These are phyloP conservation scores for Aporophyla nigra DNA, from an alignment of 2,888 invertebrate genomes.

Conservation along the genomic window DNA sequence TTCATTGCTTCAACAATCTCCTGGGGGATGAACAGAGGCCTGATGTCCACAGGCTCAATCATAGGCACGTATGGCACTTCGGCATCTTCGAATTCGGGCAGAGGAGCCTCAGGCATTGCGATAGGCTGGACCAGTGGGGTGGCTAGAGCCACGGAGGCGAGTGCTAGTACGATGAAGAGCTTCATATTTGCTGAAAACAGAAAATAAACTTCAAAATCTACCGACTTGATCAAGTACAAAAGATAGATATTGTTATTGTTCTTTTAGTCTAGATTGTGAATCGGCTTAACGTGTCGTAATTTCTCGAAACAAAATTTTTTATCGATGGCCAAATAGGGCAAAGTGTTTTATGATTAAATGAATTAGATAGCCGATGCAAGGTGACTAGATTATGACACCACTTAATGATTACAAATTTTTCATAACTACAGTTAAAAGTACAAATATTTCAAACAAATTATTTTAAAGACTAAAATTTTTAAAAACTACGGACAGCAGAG, in stretches of 20 bases:
- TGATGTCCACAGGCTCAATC: slow-evolving; percentile 54
- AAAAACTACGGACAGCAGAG: neutral
- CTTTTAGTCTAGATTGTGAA: slow-evolving; percentile 16
- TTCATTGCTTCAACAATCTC: slow-evolving; percentile 59
- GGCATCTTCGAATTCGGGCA: slow-evolving; percentile 50
- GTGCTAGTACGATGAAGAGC: slow-evolving; percentile 76
- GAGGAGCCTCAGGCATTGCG: slow-evolving; percentile 53
- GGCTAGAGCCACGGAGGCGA: slow-evolving; percentile 77
- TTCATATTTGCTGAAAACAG: slow-evolving; percentile 81
- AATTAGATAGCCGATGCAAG: slow-evolving; percentile 8
- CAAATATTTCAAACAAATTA: neutral
- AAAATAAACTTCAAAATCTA: slow-evolving; percentile 12
- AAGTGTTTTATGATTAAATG: slow-evolving; percentile 26
- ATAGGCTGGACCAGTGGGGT: slow-evolving; percentile 61
- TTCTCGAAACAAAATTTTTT: slow-evolving; percentile 31
- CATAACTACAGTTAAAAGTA: neutral
- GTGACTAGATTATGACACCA: slow-evolving; percentile 4
- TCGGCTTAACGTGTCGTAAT: slow-evolving; percentile 18
- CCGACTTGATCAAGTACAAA: neutral
- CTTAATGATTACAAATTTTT: neutral
- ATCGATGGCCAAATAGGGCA: slow-evolving; percentile 43
- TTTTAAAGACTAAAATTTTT: neutral
- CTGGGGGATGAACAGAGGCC: slow-evolving; percentile 60
- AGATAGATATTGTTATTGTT: neutral
- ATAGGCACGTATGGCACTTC: slow-evolving; percentile 21